Conservation (phyloP, 2,888 invertebrate genomes). For the Drosophila kambysellisi region DNA sequence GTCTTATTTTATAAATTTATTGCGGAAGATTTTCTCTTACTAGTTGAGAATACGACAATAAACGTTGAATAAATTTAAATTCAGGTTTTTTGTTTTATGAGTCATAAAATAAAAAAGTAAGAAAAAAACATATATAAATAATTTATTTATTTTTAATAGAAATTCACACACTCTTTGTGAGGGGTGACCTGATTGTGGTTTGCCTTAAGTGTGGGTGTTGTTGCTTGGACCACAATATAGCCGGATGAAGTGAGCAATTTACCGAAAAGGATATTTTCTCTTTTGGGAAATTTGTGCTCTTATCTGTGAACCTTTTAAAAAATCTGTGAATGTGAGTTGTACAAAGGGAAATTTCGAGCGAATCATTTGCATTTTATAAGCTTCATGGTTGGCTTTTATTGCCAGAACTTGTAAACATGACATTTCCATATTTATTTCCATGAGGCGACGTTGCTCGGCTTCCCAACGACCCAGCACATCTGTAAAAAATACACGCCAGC, state of each 20-base stretch:
- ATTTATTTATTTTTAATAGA: neutral
- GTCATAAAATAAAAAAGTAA: neutral
- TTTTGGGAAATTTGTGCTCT: conserved; percentile 40
- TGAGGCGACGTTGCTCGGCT: conserved; percentile 33
- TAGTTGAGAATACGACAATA: neutral
- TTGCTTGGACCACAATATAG: neutral
- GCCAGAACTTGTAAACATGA: conserved; percentile 74
- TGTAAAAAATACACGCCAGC: conserved; percentile 23
- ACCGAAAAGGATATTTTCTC: conserved; percentile 47
- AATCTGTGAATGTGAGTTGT: conserved; percentile 20
- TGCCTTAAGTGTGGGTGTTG: neutral
- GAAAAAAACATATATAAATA: neutral
- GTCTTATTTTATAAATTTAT: conserved; percentile 76
- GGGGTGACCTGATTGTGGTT: neutral
- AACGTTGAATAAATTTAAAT: neutral
- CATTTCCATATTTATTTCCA: conserved; percentile 74
- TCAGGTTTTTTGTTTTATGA: neutral
- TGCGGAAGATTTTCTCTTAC: conserved; percentile 30
- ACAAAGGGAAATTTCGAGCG: conserved; percentile 30
- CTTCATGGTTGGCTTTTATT: conserved; percentile 65
- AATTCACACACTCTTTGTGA: neutral
- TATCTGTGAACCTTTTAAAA: conserved; percentile 9
- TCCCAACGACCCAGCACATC: conserved; percentile 11
- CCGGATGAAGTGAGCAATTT: neutral
- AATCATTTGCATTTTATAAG: conserved; percentile 59